Conservation (phyloP, 1,140 invertebrate genomes). For the Nasonia longicornis region DNA sequence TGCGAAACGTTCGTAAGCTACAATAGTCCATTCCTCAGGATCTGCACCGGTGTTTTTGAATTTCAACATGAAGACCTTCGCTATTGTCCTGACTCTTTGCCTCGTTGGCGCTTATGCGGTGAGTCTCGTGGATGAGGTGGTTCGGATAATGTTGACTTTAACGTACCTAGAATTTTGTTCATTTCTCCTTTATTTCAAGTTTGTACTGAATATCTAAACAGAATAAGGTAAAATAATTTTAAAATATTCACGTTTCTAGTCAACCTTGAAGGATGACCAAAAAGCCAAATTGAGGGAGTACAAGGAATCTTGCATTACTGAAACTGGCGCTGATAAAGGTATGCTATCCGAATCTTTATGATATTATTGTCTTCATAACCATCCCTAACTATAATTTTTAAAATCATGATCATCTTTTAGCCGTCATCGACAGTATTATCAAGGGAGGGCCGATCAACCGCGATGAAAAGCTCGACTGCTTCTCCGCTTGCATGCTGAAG, state of each 20-base stretch:
- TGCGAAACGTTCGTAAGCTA: background rate
- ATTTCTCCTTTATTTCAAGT: background rate
- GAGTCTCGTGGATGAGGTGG: background rate
- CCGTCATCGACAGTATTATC: constrained; percentile 6
- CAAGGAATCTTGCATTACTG: constrained; percentile 29
- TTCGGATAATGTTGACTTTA: background rate
- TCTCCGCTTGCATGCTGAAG: constrained; percentile 48
- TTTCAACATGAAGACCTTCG: constrained; percentile 20
- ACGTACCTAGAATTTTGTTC: background rate
- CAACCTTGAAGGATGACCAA: constrained; percentile 20
- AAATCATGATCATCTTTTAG: background rate
- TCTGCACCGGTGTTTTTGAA: background rate
- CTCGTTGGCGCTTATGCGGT: constrained; percentile 9
- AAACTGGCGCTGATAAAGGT: constrained; percentile 37
- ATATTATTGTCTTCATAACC: background rate
- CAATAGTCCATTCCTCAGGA: background rate
- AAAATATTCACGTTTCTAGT: background rate
- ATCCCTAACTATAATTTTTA: background rate
- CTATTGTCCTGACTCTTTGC: background rate
- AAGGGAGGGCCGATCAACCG: background rate
- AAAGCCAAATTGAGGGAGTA: constrained; percentile 20
- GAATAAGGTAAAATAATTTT: no score
- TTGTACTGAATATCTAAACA: no score
- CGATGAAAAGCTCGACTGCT: constrained; percentile 50
- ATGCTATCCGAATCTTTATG: background rate